Percentiles rank a stretch among this genome's conserved stretches.
Conservation (phyloP, 2,797 vertebrate genomes). For the Mormyrops attenuatus region DNA sequence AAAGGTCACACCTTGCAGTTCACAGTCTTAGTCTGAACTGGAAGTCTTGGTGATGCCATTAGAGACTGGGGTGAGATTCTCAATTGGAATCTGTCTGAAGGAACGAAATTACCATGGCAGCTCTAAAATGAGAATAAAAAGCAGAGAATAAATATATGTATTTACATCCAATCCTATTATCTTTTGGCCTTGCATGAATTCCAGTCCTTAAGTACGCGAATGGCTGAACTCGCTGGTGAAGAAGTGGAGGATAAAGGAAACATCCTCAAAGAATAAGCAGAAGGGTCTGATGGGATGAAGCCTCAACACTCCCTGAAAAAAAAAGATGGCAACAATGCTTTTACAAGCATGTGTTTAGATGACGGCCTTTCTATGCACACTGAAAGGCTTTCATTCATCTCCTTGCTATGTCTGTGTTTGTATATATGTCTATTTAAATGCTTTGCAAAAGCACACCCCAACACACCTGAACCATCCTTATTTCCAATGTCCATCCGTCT, state of each 20-base stretch:
- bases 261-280: conserved; percentile 39
- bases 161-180: conserved; percentile 52
- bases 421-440: background rate
- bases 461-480: background rate
- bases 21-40: background rate
- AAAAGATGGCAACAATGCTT: background rate
- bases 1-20: background rate
- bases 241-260: conserved; percentile 28
- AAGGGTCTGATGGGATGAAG: background rate
- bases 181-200: conserved; percentile 54
- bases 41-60: background rate
- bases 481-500: background rate
- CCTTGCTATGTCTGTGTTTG: background rate
- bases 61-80: background rate
- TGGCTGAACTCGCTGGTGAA: conserved; percentile 49
- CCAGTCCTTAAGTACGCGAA: conserved; percentile 59
- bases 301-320: background rate
- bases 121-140: conserved; percentile 48
- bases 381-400: background rate
- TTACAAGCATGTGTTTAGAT: background rate
- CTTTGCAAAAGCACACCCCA: background rate
- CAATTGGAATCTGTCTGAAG: background rate
- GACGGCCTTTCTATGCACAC: background rate
- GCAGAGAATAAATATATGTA: conserved; percentile 45
- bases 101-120: background rate